Evolutionary conservation across 2,113 vertebrate species (phyloP).

Genomic region (Cheilinus undulatus): DNA sequence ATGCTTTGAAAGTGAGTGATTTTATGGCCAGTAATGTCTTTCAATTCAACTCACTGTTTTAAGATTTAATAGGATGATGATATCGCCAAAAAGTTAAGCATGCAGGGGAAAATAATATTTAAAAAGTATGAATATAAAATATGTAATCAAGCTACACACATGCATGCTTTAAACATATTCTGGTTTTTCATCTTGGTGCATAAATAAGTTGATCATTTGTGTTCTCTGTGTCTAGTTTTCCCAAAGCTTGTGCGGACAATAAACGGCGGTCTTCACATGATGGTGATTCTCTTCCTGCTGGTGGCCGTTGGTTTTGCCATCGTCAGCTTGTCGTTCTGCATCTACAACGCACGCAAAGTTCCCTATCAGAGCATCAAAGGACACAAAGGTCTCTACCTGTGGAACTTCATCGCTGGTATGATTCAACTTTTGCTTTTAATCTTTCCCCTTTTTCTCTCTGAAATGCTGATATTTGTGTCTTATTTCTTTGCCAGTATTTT

Average conservation of each 20-base stretch:
- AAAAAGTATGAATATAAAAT: too few relatives aligned
- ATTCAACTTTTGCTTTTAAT: background rate
- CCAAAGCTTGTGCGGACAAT: slow-evolving; percentile 91
- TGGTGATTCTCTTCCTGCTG: slow-evolving; percentile 91
- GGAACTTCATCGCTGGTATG: slow-evolving; percentile 87
- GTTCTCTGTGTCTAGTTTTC: slow-evolving; percentile 87
- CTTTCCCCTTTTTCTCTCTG: background rate
- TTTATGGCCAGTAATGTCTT: too few relatives aligned
- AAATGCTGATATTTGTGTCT: too few relatives aligned
- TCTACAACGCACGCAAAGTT: slow-evolving; percentile 92
- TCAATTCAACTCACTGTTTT: too few relatives aligned
- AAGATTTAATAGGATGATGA: too few relatives aligned
- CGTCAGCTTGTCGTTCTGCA: slow-evolving; percentile 93
- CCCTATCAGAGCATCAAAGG: slow-evolving; percentile 95
- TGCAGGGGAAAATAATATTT: too few relatives aligned
- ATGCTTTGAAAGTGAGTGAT: too few relatives aligned
- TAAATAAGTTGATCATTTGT: too few relatives aligned
- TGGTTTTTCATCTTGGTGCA: background rate
- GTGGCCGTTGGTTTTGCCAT: slow-evolving; percentile 88
- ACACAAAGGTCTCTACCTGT: slow-evolving; percentile 93
- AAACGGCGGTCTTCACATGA: slow-evolving; percentile 90
- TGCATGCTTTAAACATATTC: too few relatives aligned
- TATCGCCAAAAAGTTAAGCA: too few relatives aligned
- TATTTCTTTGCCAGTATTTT: background rate
- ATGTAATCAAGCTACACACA: too few relatives aligned